Percentiles rank a stretch among this genome's conserved stretches.
Evolutionary conservation across 2,797 vertebrate genomes (phyloP).

Genomic region (Aselliscus stoliczkanus): DNA sequence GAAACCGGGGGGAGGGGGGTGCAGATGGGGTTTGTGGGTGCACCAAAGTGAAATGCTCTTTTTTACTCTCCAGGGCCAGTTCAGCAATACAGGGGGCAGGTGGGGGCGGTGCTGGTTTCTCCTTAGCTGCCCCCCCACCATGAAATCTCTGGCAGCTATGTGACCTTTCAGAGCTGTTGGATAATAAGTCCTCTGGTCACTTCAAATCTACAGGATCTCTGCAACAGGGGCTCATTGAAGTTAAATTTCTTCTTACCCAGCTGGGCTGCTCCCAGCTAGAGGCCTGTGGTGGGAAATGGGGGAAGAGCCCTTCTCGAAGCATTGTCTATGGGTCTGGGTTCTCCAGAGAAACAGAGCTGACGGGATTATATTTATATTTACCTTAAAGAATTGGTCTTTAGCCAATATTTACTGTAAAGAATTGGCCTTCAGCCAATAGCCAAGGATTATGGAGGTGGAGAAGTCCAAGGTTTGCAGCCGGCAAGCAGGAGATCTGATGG

Average conservation of each 20-base stretch:
- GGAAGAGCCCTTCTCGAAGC: neutral
- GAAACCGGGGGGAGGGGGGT: neutral
- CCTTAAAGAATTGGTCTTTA: neutral
- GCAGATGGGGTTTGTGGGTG: rapidly evolving
- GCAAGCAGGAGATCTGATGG: neutral
- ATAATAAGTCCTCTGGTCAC: neutral
- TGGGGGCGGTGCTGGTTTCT: neutral
- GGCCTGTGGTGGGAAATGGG: neutral
- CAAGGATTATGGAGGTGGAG: neutral
- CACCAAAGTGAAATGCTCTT: neutral
- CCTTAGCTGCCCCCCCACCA: neutral
- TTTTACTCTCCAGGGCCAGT: neutral
- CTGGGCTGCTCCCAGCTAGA: neutral
- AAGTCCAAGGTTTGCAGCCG: rapidly evolving
- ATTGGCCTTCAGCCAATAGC: neutral
- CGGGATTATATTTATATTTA: too few relatives aligned
- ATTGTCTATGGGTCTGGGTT: too few relatives aligned
- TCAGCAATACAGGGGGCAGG: neutral
- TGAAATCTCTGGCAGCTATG: neutral
- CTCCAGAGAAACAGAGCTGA: neutral
- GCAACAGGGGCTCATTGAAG: neutral
- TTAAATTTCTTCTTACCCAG: neutral
- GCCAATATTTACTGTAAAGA: too few relatives aligned
- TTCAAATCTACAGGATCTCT: neutral
- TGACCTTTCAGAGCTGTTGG: neutral